Evolutionary conservation across 2,113 vertebrate genomes (phyloP).

Genomic region (Macquaria australasica): DNA sequence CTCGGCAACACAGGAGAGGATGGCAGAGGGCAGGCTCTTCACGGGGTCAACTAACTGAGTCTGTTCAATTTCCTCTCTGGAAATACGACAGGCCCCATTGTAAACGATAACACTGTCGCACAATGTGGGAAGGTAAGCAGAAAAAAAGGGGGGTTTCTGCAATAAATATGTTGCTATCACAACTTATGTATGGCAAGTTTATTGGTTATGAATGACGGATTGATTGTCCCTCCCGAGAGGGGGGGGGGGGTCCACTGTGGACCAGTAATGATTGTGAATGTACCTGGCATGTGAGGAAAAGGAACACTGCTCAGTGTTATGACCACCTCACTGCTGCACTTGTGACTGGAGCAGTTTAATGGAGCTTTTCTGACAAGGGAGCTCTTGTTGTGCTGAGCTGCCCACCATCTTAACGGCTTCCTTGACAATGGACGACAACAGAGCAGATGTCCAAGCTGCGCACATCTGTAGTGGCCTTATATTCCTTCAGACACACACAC

Average conservation of each 20-base stretch:
- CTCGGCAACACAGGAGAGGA: slow-evolving; percentile 71
- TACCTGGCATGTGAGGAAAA: slow-evolving; percentile 47
- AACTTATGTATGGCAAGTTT: slow-evolving; percentile 43
- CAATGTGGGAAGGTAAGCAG: slow-evolving; percentile 12
- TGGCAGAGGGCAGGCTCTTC: slow-evolving; percentile 73
- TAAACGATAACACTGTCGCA: slow-evolving; percentile 45
- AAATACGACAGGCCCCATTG: slow-evolving; percentile 45
- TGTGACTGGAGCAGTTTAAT: slow-evolving; percentile 69
- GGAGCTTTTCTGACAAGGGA: slow-evolving; percentile 64
- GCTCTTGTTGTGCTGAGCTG: slow-evolving; percentile 72
- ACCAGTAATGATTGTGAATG: slow-evolving; percentile 26
- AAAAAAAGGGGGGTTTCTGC: not conserved
- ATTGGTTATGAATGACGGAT: slow-evolving; percentile 35
- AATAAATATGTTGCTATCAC: slow-evolving; percentile 22
- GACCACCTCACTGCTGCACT: slow-evolving; percentile 55
- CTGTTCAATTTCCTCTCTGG: slow-evolving; percentile 72
- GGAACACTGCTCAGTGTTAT: slow-evolving; percentile 46
- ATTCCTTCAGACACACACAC: slow-evolving; percentile 48
- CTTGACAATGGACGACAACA: slow-evolving; percentile 77
- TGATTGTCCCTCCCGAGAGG: slow-evolving; percentile 11
- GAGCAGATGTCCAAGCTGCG: slow-evolving; percentile 77
- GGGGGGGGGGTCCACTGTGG: no score
- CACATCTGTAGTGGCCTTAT: slow-evolving; percentile 80
- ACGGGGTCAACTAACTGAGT: slow-evolving; percentile 62
- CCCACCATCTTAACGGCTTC: slow-evolving; percentile 81